phyloP scores from a whole-genome alignment of 92 coral and sea anemone species.

The Phenganax stokvisi region DNA sequence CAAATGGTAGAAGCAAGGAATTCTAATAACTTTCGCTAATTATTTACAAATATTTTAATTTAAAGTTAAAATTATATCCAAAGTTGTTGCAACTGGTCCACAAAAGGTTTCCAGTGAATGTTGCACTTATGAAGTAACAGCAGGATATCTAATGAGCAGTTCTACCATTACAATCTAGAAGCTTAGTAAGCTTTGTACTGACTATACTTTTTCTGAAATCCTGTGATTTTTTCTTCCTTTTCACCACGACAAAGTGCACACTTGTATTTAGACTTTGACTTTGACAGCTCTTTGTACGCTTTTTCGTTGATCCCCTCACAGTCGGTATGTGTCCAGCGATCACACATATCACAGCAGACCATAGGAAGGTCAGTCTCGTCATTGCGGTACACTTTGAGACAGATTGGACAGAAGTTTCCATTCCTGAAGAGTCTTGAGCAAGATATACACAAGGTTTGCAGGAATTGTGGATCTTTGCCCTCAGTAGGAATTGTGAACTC shows the following conservation, averaged over 20 bases:
- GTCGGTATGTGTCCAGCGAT: slow-evolving; percentile 96
- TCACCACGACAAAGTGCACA: slow-evolving; percentile 98
- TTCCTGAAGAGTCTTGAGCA: slow-evolving; percentile 91
- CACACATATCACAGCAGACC: slow-evolving; percentile 98
- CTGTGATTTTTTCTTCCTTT: slow-evolving; percentile 84
- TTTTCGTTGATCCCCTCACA: slow-evolving; percentile 94
- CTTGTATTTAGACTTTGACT: slow-evolving; percentile 79
- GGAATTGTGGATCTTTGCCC: slow-evolving; percentile 85
- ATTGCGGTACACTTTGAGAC: slow-evolving; percentile 93
- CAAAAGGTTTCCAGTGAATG: too few relatives aligned
- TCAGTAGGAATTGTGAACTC: slow-evolving; percentile 96
- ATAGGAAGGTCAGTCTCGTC: slow-evolving; percentile 97
- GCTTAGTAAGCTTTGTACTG: background rate
- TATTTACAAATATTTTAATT: too few relatives aligned
- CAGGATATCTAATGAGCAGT: too few relatives aligned
- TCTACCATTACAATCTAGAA: too few relatives aligned
- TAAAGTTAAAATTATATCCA: too few relatives aligned
- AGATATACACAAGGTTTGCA: slow-evolving; percentile 87
- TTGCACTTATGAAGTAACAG: too few relatives aligned
- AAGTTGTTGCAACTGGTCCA: too few relatives aligned
- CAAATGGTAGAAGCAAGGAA: too few relatives aligned
- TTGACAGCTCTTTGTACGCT: slow-evolving; percentile 76
- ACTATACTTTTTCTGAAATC: slow-evolving; percentile 64
- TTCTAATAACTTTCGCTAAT: too few relatives aligned
- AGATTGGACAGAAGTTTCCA: slow-evolving; percentile 97